Evolutionary conservation across 2,888 invertebrate species (phyloP).

Genomic region (Trissoscelio sp.): DNA sequence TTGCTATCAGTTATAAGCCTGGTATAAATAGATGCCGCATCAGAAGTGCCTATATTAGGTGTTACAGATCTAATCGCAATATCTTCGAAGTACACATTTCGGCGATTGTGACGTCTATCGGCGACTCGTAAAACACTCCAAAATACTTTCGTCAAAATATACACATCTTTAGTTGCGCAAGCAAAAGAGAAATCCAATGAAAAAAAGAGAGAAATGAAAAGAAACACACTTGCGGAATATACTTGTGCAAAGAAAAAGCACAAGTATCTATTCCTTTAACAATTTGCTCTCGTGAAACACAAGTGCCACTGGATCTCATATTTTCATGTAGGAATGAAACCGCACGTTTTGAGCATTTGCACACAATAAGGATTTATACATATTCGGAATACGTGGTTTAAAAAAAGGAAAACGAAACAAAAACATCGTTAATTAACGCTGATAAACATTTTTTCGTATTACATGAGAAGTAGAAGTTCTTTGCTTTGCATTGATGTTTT

Average conservation of each 20-base stretch:
- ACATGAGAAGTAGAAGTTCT: background rate
- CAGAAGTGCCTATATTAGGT: constrained; percentile 39
- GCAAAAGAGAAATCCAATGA: background rate
- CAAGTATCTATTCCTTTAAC: background rate
- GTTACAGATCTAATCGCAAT: constrained; percentile 50
- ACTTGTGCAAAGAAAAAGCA: background rate
- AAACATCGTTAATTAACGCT: background rate
- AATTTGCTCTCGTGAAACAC: background rate
- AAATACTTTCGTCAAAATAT: constrained; percentile 53
- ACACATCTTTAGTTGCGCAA: constrained; percentile 23
- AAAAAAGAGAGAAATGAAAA: background rate
- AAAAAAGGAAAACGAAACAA: background rate
- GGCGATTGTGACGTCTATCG: constrained; percentile 31
- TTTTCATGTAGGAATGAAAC: background rate
- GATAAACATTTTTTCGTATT: background rate
- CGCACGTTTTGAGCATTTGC: constrained; percentile 6
- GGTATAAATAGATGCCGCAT: constrained; percentile 58
- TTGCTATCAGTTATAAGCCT: constrained; percentile 53
- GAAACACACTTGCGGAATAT: background rate
- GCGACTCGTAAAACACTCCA: constrained; percentile 10
- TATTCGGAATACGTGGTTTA: background rate
- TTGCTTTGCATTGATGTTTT: background rate
- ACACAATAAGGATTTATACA: constrained; percentile 15
- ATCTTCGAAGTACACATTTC: constrained; percentile 38
- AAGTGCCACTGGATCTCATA: background rate